Conservation (phyloP, 2,797 vertebrate genomes). For the Acanthurus lineatus region DNA sequence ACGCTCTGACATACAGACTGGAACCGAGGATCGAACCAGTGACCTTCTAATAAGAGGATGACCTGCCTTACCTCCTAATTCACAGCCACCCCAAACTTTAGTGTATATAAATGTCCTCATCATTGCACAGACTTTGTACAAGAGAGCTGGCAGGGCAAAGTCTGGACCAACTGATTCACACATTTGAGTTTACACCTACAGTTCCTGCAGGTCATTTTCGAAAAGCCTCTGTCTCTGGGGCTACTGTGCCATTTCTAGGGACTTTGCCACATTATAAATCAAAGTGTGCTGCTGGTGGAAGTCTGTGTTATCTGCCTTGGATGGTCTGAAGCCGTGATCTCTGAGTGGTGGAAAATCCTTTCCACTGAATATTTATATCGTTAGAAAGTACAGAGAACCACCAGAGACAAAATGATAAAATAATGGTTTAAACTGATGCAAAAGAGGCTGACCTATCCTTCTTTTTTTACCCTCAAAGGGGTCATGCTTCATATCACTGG, state of each 20-base stretch:
- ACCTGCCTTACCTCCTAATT: no score
- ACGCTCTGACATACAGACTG: no score
- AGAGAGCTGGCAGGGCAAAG: no score
- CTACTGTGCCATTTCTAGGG: not conserved
- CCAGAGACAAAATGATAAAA: not conserved
- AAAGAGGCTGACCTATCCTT: not conserved
- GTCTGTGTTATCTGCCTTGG: not conserved
- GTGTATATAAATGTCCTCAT: no score
- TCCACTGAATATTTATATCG: not conserved
- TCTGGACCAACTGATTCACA: no score
- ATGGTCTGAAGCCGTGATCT: not conserved
- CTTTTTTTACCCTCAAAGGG: not conserved
- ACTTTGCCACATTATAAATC: not conserved
- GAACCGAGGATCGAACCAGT: no score
- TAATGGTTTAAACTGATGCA: not conserved
- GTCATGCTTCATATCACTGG: no score
- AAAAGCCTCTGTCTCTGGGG: not conserved
- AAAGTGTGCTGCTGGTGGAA: slow-evolving; percentile 1
- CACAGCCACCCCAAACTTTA: no score
- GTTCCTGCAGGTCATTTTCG: no score
- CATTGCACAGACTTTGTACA: no score
- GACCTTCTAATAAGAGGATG: no score
- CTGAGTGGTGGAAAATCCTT: not conserved
- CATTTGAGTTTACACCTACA: no score
- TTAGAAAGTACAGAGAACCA: not conserved